Evolutionary conservation across 2,888 invertebrate species (phyloP), one percentile per base, ranked within the genome.

Genomic region (Coleophora flavipennella): DNA sequence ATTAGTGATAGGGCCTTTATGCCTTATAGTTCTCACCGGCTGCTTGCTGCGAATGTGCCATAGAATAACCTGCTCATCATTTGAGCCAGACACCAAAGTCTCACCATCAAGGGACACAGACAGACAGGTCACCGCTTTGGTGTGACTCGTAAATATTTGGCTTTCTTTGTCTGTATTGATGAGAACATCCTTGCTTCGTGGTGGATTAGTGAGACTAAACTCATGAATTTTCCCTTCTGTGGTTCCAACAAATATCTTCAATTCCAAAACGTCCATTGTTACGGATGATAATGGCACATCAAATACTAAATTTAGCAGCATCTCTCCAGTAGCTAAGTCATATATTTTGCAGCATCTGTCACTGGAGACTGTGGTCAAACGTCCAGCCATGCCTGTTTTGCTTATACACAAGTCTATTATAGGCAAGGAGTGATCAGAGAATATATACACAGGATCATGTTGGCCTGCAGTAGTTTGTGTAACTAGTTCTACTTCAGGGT

Each of bases 331-430:
- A 10, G 86, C 62, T 9, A 96, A 66, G 48, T 93, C 91, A 72
- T 94, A 96, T 13, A 97, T 86, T 70, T 92, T 92, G 57, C 93
- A 92, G 8, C 94, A 92, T 53, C 92, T 89, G 66, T 97, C 97
- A 38, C 89, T 68, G 0, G 96, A 96, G 3, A 91, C 90, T 0
- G 96, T 91, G 38, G 88, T 89, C 43, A 96, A 73, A 34, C 92
- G 87, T 0, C 92, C 89, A 40, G 89, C 87, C 36, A 88, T 76
- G 0, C 92, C 92, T 8, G 90, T 90, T 56, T 85, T 84, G 13
- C 94, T 93, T 27, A 95, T 81, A 64, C 88, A 87, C 20, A 97
- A 62, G 68, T 94, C 95, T 11, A 90, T 91, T 0, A 97, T 89
- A 0, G 93, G 90, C 41, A 93, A 67, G 0, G 92, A 90, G 70